Conservation (phyloP, 2,797 vertebrate genomes). For the Gephyroberyx darwinii region DNA sequence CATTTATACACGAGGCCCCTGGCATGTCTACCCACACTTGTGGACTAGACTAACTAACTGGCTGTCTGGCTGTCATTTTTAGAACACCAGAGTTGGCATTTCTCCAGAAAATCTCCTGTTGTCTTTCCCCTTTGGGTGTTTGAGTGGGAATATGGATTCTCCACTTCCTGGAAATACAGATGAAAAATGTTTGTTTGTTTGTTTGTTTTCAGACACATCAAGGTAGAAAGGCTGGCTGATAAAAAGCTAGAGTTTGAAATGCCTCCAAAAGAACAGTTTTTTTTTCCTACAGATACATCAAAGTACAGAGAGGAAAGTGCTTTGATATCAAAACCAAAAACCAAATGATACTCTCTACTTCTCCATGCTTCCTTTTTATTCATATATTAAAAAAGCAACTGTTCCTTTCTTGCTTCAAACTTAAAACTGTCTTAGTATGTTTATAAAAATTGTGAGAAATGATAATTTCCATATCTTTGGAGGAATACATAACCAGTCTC, state of each 20-base stretch:
- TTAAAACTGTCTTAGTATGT: background rate
- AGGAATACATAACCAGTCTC: too few relatives aligned
- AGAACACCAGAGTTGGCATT: constrained; percentile 66
- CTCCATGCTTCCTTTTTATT: constrained; percentile 46
- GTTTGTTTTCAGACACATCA: constrained; percentile 64
- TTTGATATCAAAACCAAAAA: constrained; percentile 64
- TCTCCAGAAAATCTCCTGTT: constrained; percentile 57
- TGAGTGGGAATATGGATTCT: constrained; percentile 59
- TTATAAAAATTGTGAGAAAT: too few relatives aligned
- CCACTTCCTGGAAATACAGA: constrained; percentile 65
- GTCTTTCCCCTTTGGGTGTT: constrained; percentile 59
- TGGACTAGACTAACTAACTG: constrained; percentile 53
- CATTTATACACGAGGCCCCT: constrained; percentile 57
- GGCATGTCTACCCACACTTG: constrained; percentile 47
- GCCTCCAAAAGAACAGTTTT: constrained; percentile 43
- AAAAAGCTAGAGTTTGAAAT: constrained; percentile 64
- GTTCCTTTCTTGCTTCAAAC: constrained; percentile 33
- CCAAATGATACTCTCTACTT: constrained; percentile 46
- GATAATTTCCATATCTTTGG: too few relatives aligned
- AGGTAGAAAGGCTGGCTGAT: constrained; percentile 57
- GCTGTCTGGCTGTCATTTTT: constrained; percentile 64
- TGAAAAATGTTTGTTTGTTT: constrained; percentile 57
- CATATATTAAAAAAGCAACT: constrained; percentile 40
- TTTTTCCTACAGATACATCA: constrained; percentile 54
- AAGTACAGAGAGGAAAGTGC: constrained; percentile 51